A percentile compares a stretch with the other conserved stretches of the same genome.
Evolutionary conservation across 2,797 vertebrate species (phyloP).

Genomic region (Hippoglossus hippoglossus): DNA sequence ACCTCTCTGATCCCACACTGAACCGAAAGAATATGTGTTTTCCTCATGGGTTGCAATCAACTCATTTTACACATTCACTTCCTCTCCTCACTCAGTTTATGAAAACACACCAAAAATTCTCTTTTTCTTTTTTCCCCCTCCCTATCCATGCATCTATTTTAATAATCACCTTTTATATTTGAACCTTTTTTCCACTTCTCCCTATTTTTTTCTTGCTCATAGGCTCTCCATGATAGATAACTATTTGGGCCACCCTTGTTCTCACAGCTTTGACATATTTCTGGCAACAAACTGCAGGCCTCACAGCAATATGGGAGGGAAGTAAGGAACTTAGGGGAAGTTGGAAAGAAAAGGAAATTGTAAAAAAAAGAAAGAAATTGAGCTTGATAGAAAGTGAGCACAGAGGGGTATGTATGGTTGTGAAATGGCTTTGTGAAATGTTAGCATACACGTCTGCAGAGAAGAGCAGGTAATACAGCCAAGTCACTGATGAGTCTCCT

Average conservation of each 20-base stretch:
- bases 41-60: slow-evolving; percentile 3
- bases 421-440: slow-evolving; percentile 34
- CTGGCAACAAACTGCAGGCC: slow-evolving; percentile 36
- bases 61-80: slow-evolving; percentile 28
- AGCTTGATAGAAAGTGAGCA: background rate
- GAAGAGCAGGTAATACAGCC: slow-evolving; percentile 10
- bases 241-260: slow-evolving; percentile 47
- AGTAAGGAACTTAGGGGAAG: slow-evolving; percentile 33
- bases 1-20: slow-evolving; percentile 9
- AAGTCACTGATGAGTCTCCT: background rate
- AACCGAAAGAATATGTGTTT: slow-evolving; percentile 36
- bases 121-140: slow-evolving; percentile 5
- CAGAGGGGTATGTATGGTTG: slow-evolving; percentile 1
- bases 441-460: slow-evolving; percentile 19
- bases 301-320: slow-evolving; percentile 15
- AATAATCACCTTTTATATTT: slow-evolving; percentile 10
- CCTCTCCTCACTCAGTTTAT: background rate
- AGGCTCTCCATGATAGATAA: slow-evolving; percentile 35
- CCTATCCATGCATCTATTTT: slow-evolving; percentile 5
- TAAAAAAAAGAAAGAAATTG: slow-evolving; percentile 13
- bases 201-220: background rate
- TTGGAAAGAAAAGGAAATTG: slow-evolving; percentile 33
- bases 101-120: slow-evolving; percentile 11
- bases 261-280: slow-evolving; percentile 64
- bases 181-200: slow-evolving; percentile 6